phyloP scores from a whole-genome alignment of 1,140 invertebrate species.

The Rhyzopertha dominica region DNA sequence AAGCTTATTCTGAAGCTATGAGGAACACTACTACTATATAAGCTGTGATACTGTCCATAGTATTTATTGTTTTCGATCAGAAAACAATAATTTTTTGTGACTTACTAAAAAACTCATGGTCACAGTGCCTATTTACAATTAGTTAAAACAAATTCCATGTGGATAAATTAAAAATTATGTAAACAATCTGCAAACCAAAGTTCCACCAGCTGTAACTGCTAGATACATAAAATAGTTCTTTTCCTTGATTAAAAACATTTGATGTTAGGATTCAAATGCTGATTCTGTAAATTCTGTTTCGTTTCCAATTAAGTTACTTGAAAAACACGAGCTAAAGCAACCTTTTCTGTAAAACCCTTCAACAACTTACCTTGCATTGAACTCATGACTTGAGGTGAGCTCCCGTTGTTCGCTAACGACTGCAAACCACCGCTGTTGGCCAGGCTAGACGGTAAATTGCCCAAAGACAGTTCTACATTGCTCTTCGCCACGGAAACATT shows the following conservation, averaged over 20 bases:
- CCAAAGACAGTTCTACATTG: slow-evolving; percentile 51
- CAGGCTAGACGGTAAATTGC: slow-evolving; percentile 57
- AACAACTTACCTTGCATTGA: slow-evolving; percentile 56
- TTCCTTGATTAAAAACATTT: no score
- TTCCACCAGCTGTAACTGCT: neutral
- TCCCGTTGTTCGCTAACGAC: slow-evolving; percentile 57
- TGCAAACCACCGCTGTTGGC: slow-evolving; percentile 53
- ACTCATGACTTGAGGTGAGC: slow-evolving; percentile 58
- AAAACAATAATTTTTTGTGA: no score
- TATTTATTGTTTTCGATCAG: no score
- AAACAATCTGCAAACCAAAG: neutral
- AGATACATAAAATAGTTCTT: no score
- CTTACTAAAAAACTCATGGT: no score
- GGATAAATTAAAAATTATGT: neutral
- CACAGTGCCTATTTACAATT: no score
- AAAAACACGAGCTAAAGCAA: neutral
- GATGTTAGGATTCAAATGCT: neutral
- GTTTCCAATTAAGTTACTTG: neutral
- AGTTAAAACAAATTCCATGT: no score
- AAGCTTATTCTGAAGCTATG: no score
- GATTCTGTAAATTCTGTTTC: neutral
- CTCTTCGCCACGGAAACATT: slow-evolving; percentile 62
- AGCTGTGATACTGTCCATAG: no score
- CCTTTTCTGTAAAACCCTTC: neutral
- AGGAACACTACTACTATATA: no score